These are phyloP conservation scores for Caerostris darwini DNA, from an alignment of 1,140 invertebrate genomes.

Conservation along the genomic window DNA sequence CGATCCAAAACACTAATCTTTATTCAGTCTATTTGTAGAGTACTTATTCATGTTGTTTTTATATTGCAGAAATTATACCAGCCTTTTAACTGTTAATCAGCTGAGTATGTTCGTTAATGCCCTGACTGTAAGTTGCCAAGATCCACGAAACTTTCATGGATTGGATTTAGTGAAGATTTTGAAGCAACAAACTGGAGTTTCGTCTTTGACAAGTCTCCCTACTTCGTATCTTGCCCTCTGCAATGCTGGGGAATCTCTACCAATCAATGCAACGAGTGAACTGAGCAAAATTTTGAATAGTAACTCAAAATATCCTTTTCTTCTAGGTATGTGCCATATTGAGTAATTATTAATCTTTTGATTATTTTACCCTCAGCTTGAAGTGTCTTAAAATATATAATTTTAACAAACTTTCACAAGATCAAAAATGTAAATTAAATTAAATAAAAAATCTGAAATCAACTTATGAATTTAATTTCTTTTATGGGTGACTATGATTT, in stretches of 20 bases:
- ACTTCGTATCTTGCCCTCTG: slow-evolving; percentile 5
- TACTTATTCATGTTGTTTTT: no score
- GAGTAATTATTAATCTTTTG: background rate
- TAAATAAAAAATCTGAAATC: no score
- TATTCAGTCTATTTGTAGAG: no score
- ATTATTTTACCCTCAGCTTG: background rate
- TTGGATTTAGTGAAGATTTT: background rate
- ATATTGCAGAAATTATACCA: background rate
- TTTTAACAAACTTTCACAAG: no score
- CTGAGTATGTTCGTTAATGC: slow-evolving; percentile 40
- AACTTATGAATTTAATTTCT: no score
- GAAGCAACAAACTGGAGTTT: background rate
- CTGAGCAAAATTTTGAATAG: background rate
- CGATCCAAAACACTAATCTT: no score
- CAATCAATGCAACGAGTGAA: background rate
- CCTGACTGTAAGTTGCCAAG: background rate
- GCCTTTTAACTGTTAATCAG: background rate
- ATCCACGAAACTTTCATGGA: slow-evolving; percentile 9
- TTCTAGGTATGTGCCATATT: slow-evolving; percentile 1
- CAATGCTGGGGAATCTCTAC: slow-evolving; percentile 13
- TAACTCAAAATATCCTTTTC: background rate
- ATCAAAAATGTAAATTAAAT: no score
- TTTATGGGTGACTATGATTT: no score
- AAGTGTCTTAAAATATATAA: no score
- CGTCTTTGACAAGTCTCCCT: background rate